Evolutionary conservation across 2,113 vertebrate genomes (phyloP), one percentile per base, ranked within the genome.

Genomic region (Rhabdomys dilectus): DNA sequence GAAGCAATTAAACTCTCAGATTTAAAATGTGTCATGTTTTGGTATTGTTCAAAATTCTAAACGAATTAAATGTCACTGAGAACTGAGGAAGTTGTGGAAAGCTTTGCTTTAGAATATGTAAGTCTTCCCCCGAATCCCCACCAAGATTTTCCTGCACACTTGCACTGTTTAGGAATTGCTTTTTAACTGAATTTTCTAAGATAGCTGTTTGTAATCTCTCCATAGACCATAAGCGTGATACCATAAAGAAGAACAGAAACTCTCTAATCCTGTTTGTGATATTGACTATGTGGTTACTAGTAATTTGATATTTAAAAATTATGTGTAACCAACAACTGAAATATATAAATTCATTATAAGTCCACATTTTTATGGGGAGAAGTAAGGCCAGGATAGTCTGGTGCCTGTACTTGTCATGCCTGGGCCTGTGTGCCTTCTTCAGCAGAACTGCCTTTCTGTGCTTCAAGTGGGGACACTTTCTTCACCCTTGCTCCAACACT

Each of bases 171-270:
- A 66, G 39, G 24, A 91, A 53, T 91, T 85, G 34, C 31, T 75
- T 91, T 95, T n/a, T 75, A 97, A 91, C 56, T 91, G 70, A 84
- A 80, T 75, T 93, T 31, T 89, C 58, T 29, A 48, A 89, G n/a
- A 48, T 45, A 42, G 39, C 24, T 73, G 34, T 10, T 62, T 45
- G 78, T 7, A 76, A 76, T 72, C 34, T 15, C 21, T 17, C 81
- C 72, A 34, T 87, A 62, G 62, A 10, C 93, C 64, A 72, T 45
- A 90, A 21, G 29, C 82, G n/a, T 88, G 24, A 29, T 90, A 82
- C 48, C 31, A 92, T 11, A 51, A 90, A 62, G 58, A 72, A 36
- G 39, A 90, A 21, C 8, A 92, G 76, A n/a, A 90, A 76, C 48
- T 68, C 8, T 94, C 26, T 93, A 70, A 81, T 70, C n/a, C 36